These are phyloP conservation scores for Mamestra configurata DNA, from an alignment of 1,140 invertebrate genomes.

Conservation along the genomic window DNA sequence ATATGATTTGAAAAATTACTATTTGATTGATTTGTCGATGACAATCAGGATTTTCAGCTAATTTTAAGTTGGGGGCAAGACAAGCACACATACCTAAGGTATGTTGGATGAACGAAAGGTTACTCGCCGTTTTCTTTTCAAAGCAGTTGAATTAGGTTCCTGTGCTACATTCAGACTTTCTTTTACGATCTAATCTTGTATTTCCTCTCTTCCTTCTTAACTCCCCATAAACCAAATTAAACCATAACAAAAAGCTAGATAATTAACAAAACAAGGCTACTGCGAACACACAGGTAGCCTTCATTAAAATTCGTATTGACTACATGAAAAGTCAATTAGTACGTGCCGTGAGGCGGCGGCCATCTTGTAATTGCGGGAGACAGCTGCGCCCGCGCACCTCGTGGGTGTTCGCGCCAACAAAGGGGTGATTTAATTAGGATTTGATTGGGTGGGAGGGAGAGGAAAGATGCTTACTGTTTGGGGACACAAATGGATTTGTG, in stretches of 20 bases:
- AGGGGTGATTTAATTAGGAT: conserved; percentile 56
- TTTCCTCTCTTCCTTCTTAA: not conserved
- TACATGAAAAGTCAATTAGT: conserved; percentile 85
- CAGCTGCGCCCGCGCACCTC: conserved; percentile 73
- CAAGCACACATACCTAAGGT: too few relatives aligned
- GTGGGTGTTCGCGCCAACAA: conserved; percentile 61
- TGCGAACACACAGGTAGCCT: conserved; percentile 63
- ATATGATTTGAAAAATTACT: too few relatives aligned
- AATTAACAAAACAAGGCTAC: conserved; percentile 62
- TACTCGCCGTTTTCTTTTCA: too few relatives aligned
- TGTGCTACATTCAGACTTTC: too few relatives aligned
- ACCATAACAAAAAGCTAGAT: conserved; percentile 52
- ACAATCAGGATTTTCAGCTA: too few relatives aligned
- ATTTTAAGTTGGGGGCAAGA: too few relatives aligned
- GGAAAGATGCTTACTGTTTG: not conserved
- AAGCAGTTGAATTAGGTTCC: too few relatives aligned
- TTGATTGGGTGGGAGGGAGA: conserved; percentile 48
- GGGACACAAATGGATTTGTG: not conserved
- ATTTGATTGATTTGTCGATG: too few relatives aligned
- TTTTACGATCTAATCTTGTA: not conserved
- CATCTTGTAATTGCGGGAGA: conserved; percentile 78
- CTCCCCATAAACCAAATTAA: not conserved
- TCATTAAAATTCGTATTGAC: conserved; percentile 68
- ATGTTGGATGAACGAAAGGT: too few relatives aligned
- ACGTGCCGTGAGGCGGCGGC: conserved; percentile 62